Evolutionary conservation across 2,888 invertebrate species (phyloP).

Genomic region (Parapristionchus giblindavisi): DNA sequence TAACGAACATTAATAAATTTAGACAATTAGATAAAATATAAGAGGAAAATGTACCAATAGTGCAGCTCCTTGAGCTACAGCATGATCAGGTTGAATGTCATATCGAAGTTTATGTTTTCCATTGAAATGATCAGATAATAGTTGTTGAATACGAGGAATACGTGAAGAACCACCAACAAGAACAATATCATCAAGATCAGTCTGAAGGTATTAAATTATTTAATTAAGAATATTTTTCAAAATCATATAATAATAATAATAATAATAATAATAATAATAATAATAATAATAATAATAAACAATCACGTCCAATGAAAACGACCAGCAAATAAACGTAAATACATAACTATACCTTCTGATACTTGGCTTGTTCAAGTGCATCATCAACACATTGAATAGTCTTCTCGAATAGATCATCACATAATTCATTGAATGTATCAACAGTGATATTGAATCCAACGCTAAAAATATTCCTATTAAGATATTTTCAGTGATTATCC

Average conservation of each 20-base stretch:
- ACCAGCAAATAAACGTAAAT: background rate
- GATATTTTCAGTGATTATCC: background rate
- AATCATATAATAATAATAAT: background rate
- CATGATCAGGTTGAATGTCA: slow-evolving; percentile 29
- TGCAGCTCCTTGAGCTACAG: slow-evolving; percentile 15
- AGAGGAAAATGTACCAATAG: background rate
- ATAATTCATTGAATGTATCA: slow-evolving; percentile 9
- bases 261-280: background rate
- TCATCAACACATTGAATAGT: slow-evolving; percentile 4
- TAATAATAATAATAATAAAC: background rate
- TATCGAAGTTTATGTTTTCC: background rate
- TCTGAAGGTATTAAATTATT: background rate
- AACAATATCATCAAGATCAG: background rate
- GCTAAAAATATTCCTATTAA: background rate
- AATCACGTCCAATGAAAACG: background rate
- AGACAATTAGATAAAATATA: too few species aligned
- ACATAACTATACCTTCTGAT: background rate
- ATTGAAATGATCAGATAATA: background rate
- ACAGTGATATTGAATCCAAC: background rate
- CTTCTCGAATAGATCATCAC: slow-evolving; percentile 27
- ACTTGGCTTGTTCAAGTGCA: background rate
- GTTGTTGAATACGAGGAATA: background rate
- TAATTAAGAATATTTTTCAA: background rate
- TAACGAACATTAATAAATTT: too few species aligned
- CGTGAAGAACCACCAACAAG: slow-evolving; percentile 22